Conservation (phyloP, 2,797 vertebrate species). For the Gallinago solitaria region DNA sequence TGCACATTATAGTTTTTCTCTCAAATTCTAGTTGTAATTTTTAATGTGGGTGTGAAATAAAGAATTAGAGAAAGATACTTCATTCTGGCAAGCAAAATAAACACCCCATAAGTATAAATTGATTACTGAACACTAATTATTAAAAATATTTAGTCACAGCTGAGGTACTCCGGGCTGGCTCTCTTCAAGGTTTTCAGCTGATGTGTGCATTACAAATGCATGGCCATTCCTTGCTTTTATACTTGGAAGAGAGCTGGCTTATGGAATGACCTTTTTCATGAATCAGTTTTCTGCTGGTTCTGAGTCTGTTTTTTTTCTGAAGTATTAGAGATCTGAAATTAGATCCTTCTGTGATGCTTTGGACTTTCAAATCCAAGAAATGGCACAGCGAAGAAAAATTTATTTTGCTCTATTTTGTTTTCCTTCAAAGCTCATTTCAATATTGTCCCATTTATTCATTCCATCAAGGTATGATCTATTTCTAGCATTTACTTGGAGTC, state of each 20-base stretch:
- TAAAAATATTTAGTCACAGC: neutral
- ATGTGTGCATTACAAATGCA: rapidly evolving
- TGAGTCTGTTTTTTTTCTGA: neutral
- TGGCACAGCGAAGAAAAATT: neutral
- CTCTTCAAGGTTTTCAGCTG: neutral
- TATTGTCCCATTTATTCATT: neutral
- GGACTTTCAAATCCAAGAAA: neutral
- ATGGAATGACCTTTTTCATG: neutral
- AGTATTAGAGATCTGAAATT: neutral
- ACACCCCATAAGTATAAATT: neutral
- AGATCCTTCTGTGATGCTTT: neutral
- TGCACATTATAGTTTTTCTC: neutral
- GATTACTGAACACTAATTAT: neutral
- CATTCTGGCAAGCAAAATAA: neutral
- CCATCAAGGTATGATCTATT: neutral
- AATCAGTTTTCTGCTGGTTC: neutral
- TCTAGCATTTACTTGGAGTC: neutral
- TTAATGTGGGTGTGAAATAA: neutral
- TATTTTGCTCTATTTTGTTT: neutral
- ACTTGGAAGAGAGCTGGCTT: neutral
- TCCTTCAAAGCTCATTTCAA: neutral
- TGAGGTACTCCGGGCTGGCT: neutral
- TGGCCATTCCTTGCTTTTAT: neutral
- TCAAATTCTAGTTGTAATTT: neutral
- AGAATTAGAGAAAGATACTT: neutral